A percentile compares a stretch with the other conserved stretches of the same genome.
These are phyloP conservation scores for Sturmia bella DNA, from an alignment of 2,888 invertebrate species.

Conservation along the genomic window DNA sequence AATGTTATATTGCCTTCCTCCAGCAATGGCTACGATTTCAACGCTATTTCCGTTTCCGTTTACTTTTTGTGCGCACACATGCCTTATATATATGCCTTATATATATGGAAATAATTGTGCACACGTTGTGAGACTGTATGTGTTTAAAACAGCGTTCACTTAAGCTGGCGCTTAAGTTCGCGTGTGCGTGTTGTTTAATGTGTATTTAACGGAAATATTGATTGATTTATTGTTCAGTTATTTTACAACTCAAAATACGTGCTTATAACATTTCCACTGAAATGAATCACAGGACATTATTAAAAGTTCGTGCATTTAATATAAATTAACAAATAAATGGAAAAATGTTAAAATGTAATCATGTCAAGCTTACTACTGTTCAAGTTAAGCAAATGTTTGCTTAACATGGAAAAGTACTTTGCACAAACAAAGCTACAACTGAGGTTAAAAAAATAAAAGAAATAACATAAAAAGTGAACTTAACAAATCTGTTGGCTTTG, in stretches of 20 bases:
- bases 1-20: conserved; percentile 46
- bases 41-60: conserved; percentile 58
- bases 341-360: no score
- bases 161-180: neutral
- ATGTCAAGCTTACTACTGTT: no score
- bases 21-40: conserved; percentile 36
- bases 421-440: no score
- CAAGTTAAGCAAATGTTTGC: no score
- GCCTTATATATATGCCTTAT: neutral
- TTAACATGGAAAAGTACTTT: no score
- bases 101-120: no score
- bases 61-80: conserved; percentile 25
- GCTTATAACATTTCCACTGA: conserved; percentile 24
- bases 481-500: no score
- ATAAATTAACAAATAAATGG: no score
- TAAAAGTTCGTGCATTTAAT: neutral
- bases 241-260: conserved; percentile 37
- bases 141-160: neutral
- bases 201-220: conserved; percentile 48
- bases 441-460: no score
- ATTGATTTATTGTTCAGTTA: conserved; percentile 58
- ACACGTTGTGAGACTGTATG: neutral
- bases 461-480: no score
- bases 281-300: neutral
- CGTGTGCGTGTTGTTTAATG: conserved; percentile 3